phyloP scores from a whole-genome alignment of 2,113 vertebrate genomes.

The Carassius auratus region DNA sequence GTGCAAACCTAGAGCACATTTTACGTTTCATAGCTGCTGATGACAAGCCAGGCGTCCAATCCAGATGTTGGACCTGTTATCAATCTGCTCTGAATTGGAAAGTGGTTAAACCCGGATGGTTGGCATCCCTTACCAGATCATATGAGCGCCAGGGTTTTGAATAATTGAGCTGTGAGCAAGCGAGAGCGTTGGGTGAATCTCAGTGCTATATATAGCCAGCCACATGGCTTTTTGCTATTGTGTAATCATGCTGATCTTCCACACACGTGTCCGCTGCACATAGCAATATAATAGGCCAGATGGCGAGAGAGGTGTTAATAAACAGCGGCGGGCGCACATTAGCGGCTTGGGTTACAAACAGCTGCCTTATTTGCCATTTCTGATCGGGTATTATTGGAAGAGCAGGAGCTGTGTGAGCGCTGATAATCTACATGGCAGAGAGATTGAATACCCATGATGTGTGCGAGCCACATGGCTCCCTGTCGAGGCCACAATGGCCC shows the following conservation, averaged over 20 bases:
- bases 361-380: slow-evolving; percentile 58
- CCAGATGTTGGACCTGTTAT: slow-evolving; percentile 13
- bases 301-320: slow-evolving; percentile 72
- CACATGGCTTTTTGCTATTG: slow-evolving; percentile 56
- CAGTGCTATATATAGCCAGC: slow-evolving; percentile 45
- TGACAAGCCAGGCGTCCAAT: slow-evolving; percentile 27
- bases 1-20: slow-evolving; percentile 3
- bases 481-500: background rate
- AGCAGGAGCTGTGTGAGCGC: background rate
- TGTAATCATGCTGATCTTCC: slow-evolving; percentile 68
- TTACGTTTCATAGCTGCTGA: background rate
- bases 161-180: slow-evolving; percentile 59
- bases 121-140: slow-evolving; percentile 13
- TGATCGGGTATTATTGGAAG: slow-evolving; percentile 41
- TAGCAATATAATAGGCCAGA: slow-evolving; percentile 72
- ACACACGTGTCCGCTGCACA: slow-evolving; percentile 61
- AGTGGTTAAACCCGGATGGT: background rate
- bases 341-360: slow-evolving; percentile 69
- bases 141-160: slow-evolving; percentile 52
- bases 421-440: slow-evolving; percentile 44
- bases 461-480: background rate
- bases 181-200: slow-evolving; percentile 61
- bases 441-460: slow-evolving; percentile 49
- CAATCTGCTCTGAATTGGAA: slow-evolving; percentile 12
- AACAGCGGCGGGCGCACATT: slow-evolving; percentile 66